Percentiles rank a stretch among this genome's conserved stretches.
phyloP scores from a whole-genome alignment of 2,888 invertebrate genomes.

The Archips xylosteana region DNA sequence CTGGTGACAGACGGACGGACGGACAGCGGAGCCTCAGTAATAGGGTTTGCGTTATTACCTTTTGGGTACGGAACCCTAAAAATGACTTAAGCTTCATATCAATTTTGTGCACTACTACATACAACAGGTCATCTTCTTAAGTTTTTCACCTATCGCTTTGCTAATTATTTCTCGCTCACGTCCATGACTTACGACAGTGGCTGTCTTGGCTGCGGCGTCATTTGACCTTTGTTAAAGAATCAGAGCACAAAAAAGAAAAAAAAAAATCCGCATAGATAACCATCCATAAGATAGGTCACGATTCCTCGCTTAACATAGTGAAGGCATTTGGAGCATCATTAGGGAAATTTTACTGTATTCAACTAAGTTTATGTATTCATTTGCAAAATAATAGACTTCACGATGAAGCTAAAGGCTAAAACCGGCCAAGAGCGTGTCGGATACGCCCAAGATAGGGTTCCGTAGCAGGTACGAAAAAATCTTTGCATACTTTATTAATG shows the following conservation, averaged over 20 bases:
- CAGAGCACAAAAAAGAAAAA: constrained; percentile 35
- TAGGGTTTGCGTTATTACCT: too few relatives aligned
- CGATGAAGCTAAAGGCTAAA: neutral
- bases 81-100: too few relatives aligned
- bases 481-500: too few relatives aligned
- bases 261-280: constrained; percentile 22
- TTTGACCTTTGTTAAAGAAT: constrained; percentile 36
- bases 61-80: too few relatives aligned
- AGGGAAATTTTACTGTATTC: neutral
- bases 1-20: too few relatives aligned
- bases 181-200: constrained; percentile 3
- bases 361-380: neutral
- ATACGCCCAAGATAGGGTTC: too few relatives aligned
- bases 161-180: constrained; percentile 6
- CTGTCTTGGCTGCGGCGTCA: constrained; percentile 23
- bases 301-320: constrained; percentile 10
- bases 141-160: too few relatives aligned
- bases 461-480: too few relatives aligned
- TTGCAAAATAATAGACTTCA: neutral
- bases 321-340: constrained; percentile 4
- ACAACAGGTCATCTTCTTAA: too few relatives aligned
- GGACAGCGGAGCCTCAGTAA: too few relatives aligned
- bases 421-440: too few relatives aligned
- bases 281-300: constrained; percentile 30
- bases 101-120: too few relatives aligned